A percentile compares a stretch with the other conserved stretches of the same genome.
Evolutionary conservation across 2,113 vertebrate genomes (phyloP).

Genomic region (Taurulus bubalis): DNA sequence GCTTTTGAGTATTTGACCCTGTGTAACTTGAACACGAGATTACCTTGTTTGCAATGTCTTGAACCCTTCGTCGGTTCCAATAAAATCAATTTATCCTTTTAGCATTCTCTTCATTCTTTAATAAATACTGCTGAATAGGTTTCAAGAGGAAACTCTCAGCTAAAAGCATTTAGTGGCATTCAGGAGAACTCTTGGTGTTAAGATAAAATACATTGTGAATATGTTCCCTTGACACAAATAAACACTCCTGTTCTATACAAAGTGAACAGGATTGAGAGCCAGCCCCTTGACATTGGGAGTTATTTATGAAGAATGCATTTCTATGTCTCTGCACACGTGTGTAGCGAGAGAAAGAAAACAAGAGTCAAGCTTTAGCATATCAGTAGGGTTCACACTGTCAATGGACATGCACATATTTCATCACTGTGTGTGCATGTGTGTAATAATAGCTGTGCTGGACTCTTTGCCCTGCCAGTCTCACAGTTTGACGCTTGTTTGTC

Average conservation of each 20-base stretch:
- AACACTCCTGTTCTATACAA: conserved; percentile 1
- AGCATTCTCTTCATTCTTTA: neutral
- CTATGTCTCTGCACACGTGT: neutral
- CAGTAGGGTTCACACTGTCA: conserved; percentile 38
- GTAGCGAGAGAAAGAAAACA: too few species aligned
- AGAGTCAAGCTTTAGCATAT: conserved; percentile 6
- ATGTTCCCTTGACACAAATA: conserved; percentile 19
- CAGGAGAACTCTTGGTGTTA: neutral
- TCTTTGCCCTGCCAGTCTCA: conserved; percentile 53
- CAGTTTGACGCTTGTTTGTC: conserved; percentile 74
- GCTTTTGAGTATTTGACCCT: neutral
- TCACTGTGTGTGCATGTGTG: conserved; percentile 33
- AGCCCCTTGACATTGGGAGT: conserved; percentile 27
- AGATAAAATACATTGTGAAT: conserved; percentile 2
- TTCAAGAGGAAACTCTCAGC: neutral
- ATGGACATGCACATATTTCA: conserved; percentile 53
- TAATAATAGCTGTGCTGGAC: conserved; percentile 61
- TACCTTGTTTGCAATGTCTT: neutral
- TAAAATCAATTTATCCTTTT: neutral
- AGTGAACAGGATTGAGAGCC: conserved; percentile 4
- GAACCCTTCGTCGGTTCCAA: neutral
- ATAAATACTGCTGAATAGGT: conserved; percentile 2
- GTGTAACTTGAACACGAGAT: neutral
- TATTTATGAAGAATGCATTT: conserved; percentile 37
- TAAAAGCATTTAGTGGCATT: neutral